Conservation (phyloP, 2,797 vertebrate genomes). For the Hoplostethus atlanticus region DNA sequence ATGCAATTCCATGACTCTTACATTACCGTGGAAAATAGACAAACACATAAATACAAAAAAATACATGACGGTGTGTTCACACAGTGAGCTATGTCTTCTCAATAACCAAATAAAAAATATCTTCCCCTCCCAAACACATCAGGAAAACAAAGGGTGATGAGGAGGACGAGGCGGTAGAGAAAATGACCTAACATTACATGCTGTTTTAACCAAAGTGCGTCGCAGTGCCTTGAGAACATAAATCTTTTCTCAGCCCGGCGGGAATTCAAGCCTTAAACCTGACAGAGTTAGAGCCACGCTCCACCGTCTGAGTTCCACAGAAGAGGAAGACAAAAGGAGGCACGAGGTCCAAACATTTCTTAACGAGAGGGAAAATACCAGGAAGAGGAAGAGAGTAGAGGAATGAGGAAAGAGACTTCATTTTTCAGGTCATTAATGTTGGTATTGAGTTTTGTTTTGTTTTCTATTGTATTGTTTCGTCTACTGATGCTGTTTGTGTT, state of each 20-base stretch:
- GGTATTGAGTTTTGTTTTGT: slow-evolving; percentile 7
- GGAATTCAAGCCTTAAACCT: slow-evolving; percentile 5
- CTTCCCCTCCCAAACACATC: not conserved
- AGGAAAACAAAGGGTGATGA: too few species aligned
- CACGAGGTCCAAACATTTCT: too few species aligned
- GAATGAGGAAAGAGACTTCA: slow-evolving; percentile 7
- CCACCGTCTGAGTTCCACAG: slow-evolving; percentile 6
- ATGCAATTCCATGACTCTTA: too few species aligned
- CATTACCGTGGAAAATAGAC: too few species aligned
- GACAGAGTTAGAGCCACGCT: slow-evolving; percentile 45
- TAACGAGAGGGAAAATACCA: not conserved
- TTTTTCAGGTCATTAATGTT: not conserved
- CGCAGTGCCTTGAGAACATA: not conserved
- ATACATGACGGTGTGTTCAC: too few species aligned
- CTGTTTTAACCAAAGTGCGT: too few species aligned
- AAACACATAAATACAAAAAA: too few species aligned
- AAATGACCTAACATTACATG: too few species aligned
- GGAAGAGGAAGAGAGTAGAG: slow-evolving; percentile 22
- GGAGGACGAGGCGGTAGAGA: too few species aligned
- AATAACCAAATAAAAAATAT: too few species aligned
- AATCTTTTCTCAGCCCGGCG: slow-evolving; percentile 18
- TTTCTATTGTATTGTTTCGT: not conserved
- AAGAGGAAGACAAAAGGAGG: slow-evolving; percentile 1
- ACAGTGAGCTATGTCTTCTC: too few species aligned
- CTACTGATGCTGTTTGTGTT: too few species aligned